phyloP scores from a whole-genome alignment of 2,797 vertebrate genomes.

The Urocyon cinereoargenteus region DNA sequence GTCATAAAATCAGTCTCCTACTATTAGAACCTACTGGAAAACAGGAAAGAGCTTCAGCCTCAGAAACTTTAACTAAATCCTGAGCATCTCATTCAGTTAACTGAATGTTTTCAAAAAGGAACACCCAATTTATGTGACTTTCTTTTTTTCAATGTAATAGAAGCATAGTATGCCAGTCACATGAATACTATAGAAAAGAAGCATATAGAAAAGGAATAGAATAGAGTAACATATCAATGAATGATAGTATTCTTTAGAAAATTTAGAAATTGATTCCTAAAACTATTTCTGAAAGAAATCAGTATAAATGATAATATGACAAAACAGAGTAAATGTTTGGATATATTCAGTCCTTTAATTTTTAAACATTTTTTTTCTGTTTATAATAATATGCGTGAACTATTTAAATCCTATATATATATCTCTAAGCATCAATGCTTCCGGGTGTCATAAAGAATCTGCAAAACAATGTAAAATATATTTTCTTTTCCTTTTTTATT shows the following conservation, averaged over 20 bases:
- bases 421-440: constrained; percentile 1
- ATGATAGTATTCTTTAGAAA: neutral
- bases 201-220: neutral
- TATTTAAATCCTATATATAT: neutral
- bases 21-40: constrained; percentile 65
- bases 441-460: constrained; percentile 22
- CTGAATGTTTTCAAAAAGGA: constrained; percentile 61
- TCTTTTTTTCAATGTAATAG: constrained; percentile 4
- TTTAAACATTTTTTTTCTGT: constrained; percentile 2
- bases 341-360: constrained; percentile 30
- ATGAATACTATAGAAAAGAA: constrained; percentile 23
- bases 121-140: neutral
- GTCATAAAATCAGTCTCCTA: constrained; percentile 65
- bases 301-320: constrained; percentile 6
- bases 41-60: constrained; percentile 47
- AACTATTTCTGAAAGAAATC: constrained; percentile 24
- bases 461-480: neutral
- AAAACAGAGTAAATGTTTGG: constrained; percentile 5
- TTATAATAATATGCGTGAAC: neutral
- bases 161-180: constrained; percentile 16
- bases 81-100: constrained; percentile 59
- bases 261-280: constrained; percentile 42
- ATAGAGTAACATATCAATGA: neutral
- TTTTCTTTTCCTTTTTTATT: neutral
- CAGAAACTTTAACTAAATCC: constrained; percentile 71